Conservation (phyloP, 2,113 vertebrate species). For the Siniperca knerii region DNA sequence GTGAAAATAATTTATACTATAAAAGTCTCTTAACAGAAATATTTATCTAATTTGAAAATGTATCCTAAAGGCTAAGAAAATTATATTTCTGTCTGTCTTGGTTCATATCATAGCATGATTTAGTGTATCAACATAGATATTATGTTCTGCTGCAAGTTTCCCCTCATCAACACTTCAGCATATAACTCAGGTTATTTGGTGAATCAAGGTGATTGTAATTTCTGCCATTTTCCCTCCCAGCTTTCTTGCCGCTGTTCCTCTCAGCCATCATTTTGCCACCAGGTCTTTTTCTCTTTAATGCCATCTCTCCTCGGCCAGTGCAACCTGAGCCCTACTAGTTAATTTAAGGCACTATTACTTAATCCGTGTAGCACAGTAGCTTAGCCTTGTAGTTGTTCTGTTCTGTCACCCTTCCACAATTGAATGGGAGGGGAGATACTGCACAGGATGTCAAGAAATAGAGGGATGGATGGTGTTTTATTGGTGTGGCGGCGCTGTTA, state of each 20-base stretch:
- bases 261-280: not conserved
- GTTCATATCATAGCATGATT: not conserved
- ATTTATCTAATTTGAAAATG: too few relatives aligned
- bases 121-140: not conserved
- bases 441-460: constrained; percentile 26
- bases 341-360: constrained; percentile 29
- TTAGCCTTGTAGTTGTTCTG: constrained; percentile 43
- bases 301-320: constrained; percentile 18
- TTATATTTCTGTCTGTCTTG: not conserved
- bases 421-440: not conserved
- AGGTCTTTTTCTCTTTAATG: constrained; percentile 36
- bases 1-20: too few relatives aligned
- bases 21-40: too few relatives aligned
- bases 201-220: not conserved
- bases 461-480: constrained; percentile 4
- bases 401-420: constrained; percentile 12
- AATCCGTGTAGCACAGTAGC: constrained; percentile 46
- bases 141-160: not conserved
- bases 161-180: not conserved
- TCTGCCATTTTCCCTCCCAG: not conserved
- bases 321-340: constrained; percentile 10
- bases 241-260: not conserved
- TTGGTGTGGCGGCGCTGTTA: not conserved
- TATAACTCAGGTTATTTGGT: not conserved
- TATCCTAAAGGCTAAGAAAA: too few relatives aligned